Percentiles rank a stretch among this genome's conserved stretches.
Evolutionary conservation across 2,797 vertebrate species (phyloP).

Genomic region (Chrosomus eos): DNA sequence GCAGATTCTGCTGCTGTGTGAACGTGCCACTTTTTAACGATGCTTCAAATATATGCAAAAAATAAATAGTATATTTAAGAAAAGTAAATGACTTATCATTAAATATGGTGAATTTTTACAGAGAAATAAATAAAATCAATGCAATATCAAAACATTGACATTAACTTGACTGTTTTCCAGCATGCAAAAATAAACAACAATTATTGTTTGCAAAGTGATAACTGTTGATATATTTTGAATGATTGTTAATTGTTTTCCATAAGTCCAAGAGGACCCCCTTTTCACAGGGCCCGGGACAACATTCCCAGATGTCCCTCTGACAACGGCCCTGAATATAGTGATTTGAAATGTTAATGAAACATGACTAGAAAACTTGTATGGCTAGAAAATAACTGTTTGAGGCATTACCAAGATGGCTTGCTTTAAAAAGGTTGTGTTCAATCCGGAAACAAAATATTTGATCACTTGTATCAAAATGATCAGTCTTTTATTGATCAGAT

Average conservation of each 20-base stretch:
- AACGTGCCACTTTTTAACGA: background rate
- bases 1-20: background rate
- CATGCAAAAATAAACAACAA: background rate
- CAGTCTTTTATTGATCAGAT: too few relatives aligned
- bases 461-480: background rate
- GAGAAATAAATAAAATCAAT: background rate
- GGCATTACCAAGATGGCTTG: background rate
- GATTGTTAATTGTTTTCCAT: background rate
- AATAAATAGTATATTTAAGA: background rate
- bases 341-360: background rate
- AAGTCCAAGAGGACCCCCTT: background rate
- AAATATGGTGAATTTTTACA: background rate
- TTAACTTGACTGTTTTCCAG: background rate
- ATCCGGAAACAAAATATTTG: background rate
- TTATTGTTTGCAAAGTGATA: background rate
- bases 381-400: background rate
- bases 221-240: background rate
- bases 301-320: background rate
- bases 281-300: background rate
- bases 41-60: background rate
- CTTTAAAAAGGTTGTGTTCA: background rate
- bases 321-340: constrained; percentile 3
- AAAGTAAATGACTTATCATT: background rate
- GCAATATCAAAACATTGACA: background rate
- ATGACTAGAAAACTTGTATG: background rate